These are phyloP conservation scores for Bryconaethiops microstoma DNA, from an alignment of 2,797 vertebrate species.

Conservation along the genomic window DNA sequence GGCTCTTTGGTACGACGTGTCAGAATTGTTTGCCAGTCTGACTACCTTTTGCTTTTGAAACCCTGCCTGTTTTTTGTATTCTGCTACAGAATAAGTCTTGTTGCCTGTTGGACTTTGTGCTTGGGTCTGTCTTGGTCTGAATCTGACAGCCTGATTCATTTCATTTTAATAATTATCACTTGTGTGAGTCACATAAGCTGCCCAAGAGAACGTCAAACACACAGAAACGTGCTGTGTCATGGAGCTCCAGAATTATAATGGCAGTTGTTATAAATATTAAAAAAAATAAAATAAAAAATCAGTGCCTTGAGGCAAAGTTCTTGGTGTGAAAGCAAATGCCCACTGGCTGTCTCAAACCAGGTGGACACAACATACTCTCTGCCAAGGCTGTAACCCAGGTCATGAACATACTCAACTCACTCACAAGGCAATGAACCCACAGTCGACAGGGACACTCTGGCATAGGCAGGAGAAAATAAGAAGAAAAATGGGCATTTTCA, in stretches of 20 bases:
- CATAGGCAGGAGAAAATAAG: neutral
- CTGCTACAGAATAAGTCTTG: no score
- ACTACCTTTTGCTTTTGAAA: no score
- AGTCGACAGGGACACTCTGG: neutral
- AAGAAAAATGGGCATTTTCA: slow-evolving; percentile 30
- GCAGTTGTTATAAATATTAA: neutral
- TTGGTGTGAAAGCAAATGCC: slow-evolving; percentile 7
- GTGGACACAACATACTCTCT: neutral
- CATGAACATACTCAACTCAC: neutral
- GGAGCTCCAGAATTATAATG: neutral
- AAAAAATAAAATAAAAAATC: neutral
- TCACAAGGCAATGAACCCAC: slow-evolving; percentile 13
- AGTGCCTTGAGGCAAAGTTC: neutral
- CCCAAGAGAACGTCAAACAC: no score
- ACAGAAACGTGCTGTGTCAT: neutral
- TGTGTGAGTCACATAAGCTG: no score
- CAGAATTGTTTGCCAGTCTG: no score
- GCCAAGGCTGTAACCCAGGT: neutral
- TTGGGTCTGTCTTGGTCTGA: no score
- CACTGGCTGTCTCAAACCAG: neutral
- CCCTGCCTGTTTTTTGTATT: no score
- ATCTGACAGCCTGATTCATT: no score
- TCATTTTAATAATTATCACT: no score
- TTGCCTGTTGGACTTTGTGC: no score
- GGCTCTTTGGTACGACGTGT: no score